Base-by-base conservation (phyloP, 2,113 vertebrate genomes). In the Platysteira castanea region DNA sequence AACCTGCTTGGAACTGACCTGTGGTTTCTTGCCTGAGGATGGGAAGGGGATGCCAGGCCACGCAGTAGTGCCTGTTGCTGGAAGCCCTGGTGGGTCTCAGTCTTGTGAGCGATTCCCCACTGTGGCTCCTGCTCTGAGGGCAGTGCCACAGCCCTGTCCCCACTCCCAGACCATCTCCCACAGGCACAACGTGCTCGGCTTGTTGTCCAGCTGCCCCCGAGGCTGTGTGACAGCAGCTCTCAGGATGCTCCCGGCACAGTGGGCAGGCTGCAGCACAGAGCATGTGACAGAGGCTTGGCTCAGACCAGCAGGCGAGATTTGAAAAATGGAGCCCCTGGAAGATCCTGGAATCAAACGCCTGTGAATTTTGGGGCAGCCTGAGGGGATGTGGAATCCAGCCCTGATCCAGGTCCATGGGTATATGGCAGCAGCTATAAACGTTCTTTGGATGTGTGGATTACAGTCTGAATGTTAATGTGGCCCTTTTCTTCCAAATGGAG, bases 71-170 rank as follows among this genome's bases (percentile, higher is more conserved):
- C 31, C 63, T 47, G 10, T 20, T 1, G 0, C 61, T 59, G 19
- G 35, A 83, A 87, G 7, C 23, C 46, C 44, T 1, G 1, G 1
- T 44, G 37, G 31, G 24, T 74, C 28, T 74, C 31, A 31, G 52
- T 28, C 73, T 49, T 65, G 37, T 49, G 37, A 81, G 24, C 0
- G 0, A 14, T 44, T 13, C 23, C 19, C 16, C 4, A 3, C 67
- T 1, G 1, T 0, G 0, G 21, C 21, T 86, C 15, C 1, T 14
- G 21, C 52, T 79, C 30, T 14, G 7, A 64, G 44, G 46, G n/a
- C 68, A 56, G 37, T 74, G 37, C 37, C 77, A 73, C 54, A 76
- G 67, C 64, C 68, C 13, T 47, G 50, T 80, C 13, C 24, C 24
- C 27, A 4, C 30, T 90, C 46, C 49, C 2, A 17, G 87, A 42